A percentile compares a stretch with the other conserved stretches of the same genome.
These are phyloP conservation scores for Elephantulus edwardii DNA, from an alignment of 2,113 vertebrate species.

Conservation along the genomic window DNA sequence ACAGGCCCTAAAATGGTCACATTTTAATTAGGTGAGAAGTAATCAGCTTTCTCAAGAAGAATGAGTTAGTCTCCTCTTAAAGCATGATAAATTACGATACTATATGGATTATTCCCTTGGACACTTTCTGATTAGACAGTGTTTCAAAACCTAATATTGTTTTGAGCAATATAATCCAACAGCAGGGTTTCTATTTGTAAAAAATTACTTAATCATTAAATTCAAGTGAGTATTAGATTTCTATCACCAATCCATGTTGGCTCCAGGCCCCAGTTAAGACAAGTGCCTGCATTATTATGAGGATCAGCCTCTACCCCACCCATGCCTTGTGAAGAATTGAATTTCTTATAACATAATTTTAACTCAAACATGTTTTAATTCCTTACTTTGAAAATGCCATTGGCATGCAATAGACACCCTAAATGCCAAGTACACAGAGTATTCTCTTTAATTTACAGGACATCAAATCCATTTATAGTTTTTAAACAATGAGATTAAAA, in stretches of 20 bases:
- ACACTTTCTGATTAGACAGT: constrained; percentile 38
- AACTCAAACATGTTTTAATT: constrained; percentile 3
- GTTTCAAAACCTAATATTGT: constrained; percentile 16
- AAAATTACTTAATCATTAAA: constrained; percentile 54
- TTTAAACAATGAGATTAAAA: background rate
- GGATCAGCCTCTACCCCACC: background rate
- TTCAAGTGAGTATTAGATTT: constrained; percentile 24
- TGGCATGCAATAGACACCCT: background rate
- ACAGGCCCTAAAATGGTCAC: constrained; percentile 57
- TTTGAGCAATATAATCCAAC: constrained; percentile 46
- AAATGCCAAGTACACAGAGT: background rate
- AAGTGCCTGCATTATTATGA: background rate
- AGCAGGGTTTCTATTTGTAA: constrained; percentile 55
- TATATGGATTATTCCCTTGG: constrained; percentile 51
- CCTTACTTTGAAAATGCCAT: background rate
- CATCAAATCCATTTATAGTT: background rate
- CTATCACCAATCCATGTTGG: background rate
- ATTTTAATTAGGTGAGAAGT: constrained; percentile 78
- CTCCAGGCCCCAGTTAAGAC: background rate
- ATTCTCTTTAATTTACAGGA: background rate
- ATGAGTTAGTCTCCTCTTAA: constrained; percentile 40
- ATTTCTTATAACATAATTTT: constrained; percentile 30
- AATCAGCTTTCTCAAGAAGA: constrained; percentile 72
- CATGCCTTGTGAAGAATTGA: background rate
- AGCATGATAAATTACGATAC: constrained; percentile 54